Base-by-base conservation (phyloP, 1,140 invertebrate genomes). In the Notospermus geniculatus region DNA sequence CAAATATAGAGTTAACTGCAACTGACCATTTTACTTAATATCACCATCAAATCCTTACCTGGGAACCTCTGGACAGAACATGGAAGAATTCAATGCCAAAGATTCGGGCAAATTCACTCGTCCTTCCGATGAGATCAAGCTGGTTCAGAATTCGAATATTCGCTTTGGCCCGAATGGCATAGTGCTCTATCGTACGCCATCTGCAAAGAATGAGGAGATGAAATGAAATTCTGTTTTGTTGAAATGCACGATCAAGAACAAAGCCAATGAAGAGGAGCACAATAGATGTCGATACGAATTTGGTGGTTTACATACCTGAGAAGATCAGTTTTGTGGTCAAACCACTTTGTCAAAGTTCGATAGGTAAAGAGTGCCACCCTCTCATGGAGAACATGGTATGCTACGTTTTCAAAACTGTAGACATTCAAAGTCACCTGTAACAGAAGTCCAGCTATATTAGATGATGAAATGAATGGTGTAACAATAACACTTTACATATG, bases 81-180 rank as follows among this genome's bases (percentile, higher is more conserved):
- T 99, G 94, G 80, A 90, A 96, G 84, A 98, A 99, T 79, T 97
- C 94, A 68, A 99, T 95, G 0, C 97, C 97, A 85, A 95, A 99
- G 0, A 99, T 83, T 43, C 93, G 85, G 5, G 97, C 95, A 71
- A 98, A 87, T 83, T 99, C 96, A 70, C 90, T 91, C 2, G 95
- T 98, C 64, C 92, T 85, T 56, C 91, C 88, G 69, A 99, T 89
- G 39, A 98, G 83, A 83, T 98, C 93, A 29, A 98, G 80, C 70
- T 95, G 90, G 63, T 91, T 87, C 36, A 98, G 83, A 55, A 99
- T 84, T 43, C 89, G 83, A 11, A 97, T 80, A 25, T 88, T 87
- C 9, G 89, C 89, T 25, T 86, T 81, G 15, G 91, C 87, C 68
- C 88, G 85, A 15, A 84, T 87, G 15, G 89, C 72, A 74, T 92